A percentile compares a stretch with the other conserved stretches of the same genome.
These are phyloP conservation scores for Palythoa grandiflora DNA, from an alignment of 92 coral and sea anemone genomes.

Conservation along the genomic window DNA sequence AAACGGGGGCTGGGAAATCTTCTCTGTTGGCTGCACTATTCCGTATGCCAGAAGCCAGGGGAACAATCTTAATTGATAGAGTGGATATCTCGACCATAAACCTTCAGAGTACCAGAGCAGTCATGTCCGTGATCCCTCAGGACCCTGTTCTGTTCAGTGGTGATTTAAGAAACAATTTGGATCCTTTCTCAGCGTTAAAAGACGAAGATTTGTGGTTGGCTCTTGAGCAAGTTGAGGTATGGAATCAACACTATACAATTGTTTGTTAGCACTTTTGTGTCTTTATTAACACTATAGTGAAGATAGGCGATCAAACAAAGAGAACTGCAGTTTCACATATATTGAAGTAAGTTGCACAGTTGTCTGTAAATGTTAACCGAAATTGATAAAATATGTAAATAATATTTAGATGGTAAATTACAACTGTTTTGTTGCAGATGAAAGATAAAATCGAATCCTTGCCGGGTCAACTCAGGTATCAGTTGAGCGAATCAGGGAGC, in stretches of 20 bases:
- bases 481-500: constrained; percentile 16
- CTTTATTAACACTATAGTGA: too few relatives aligned
- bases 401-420: background rate
- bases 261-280: too few relatives aligned
- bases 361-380: too few relatives aligned
- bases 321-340: too few relatives aligned
- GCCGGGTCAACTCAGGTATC: constrained; percentile 10
- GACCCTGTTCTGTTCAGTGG: background rate
- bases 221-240: background rate
- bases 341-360: too few relatives aligned
- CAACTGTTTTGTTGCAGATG: background rate
- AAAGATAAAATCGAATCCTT: constrained; percentile 9
- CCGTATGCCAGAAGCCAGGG: constrained; percentile 14
- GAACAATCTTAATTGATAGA: constrained; percentile 14
- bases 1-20: constrained; percentile 12
- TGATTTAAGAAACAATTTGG: background rate
- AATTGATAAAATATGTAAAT: background rate
- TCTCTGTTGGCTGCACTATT: constrained; percentile 17
- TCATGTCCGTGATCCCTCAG: constrained; percentile 21
- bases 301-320: too few relatives aligned
- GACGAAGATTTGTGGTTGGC: background rate
- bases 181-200: background rate
- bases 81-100: constrained; percentile 13
- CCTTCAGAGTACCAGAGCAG: constrained; percentile 11
- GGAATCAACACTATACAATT: too few relatives aligned